These are phyloP conservation scores for Archaeoteleia sp. DNA, from an alignment of 2,888 invertebrate genomes.

Conservation along the genomic window DNA sequence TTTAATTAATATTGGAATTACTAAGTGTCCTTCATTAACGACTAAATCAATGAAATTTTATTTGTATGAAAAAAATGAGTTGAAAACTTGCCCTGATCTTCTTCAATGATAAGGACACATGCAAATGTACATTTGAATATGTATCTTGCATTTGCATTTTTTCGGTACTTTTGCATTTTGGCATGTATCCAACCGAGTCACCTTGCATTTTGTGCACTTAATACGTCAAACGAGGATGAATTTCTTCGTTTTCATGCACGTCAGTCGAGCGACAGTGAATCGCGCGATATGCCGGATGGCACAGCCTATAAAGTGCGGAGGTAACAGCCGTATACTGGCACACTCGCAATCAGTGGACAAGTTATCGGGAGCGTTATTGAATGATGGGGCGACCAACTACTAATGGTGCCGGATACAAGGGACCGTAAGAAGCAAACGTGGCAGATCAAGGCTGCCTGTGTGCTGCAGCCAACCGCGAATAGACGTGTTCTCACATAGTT, in stretches of 20 bases:
- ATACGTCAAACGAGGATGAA: conserved; percentile 28
- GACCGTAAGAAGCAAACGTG: conserved; percentile 67
- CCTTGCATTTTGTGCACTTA: conserved; percentile 28
- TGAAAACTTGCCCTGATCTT: too few relatives aligned
- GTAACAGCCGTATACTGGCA: conserved; percentile 45
- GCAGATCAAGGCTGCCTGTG: conserved; percentile 65
- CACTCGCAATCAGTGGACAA: conserved; percentile 54
- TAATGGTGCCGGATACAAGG: conserved; percentile 73
- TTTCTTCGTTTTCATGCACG: conserved; percentile 25
- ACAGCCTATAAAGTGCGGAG: conserved; percentile 47
- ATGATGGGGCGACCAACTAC: conserved; percentile 73
- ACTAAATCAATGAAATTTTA: conserved; percentile 12
- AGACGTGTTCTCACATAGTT: conserved; percentile 68
- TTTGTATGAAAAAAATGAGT: too few relatives aligned
- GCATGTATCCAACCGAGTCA: conserved; percentile 24
- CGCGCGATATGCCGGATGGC: conserved; percentile 43
- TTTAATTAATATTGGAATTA: too few relatives aligned
- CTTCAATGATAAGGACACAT: conserved; percentile 35
- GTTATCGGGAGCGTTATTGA: conserved; percentile 73
- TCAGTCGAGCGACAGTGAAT: conserved; percentile 18
- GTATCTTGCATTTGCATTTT: conserved; percentile 41
- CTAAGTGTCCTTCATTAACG: too few relatives aligned
- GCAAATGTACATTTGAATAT: conserved; percentile 37
- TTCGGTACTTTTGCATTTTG: conserved; percentile 27
- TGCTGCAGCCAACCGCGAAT: conserved; percentile 42